These are phyloP conservation scores for Stenotaenia linearis DNA, from an alignment of 2,888 invertebrate species.

Conservation along the genomic window DNA sequence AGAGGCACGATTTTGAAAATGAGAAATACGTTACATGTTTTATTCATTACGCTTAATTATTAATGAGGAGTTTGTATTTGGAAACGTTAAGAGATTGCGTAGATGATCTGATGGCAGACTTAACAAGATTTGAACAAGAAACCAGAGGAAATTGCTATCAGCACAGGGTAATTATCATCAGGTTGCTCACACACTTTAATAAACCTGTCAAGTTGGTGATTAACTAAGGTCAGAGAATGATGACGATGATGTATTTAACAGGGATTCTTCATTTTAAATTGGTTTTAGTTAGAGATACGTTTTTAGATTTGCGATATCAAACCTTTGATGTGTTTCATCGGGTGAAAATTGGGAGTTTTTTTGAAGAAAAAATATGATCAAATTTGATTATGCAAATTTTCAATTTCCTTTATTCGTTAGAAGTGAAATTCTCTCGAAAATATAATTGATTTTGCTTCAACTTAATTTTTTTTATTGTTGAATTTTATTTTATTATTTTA, in stretches of 20 bases:
- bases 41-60: too few species aligned
- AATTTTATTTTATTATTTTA: too few species aligned
- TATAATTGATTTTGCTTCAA: background rate
- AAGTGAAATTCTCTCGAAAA: too few species aligned
- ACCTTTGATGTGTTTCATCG: background rate
- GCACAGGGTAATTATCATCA: background rate
- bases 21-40: too few species aligned
- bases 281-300: background rate
- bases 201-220: background rate
- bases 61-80: background rate
- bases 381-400: conserved; percentile 1
- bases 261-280: background rate
- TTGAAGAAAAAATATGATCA: background rate
- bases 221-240: background rate
- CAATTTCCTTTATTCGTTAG: background rate
- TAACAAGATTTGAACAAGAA: conserved; percentile 24
- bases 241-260: background rate
- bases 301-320: background rate
- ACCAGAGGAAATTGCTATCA: conserved; percentile 24
- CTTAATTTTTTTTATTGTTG: too few species aligned
- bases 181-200: conserved; percentile 10
- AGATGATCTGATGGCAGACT: conserved; percentile 12
- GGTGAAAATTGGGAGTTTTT: background rate
- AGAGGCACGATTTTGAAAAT: too few species aligned
- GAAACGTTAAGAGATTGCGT: background rate